Evolutionary conservation across 2,797 vertebrate genomes (phyloP), one percentile per base, ranked within the genome.

Genomic region (Atherinosoma microstoma): DNA sequence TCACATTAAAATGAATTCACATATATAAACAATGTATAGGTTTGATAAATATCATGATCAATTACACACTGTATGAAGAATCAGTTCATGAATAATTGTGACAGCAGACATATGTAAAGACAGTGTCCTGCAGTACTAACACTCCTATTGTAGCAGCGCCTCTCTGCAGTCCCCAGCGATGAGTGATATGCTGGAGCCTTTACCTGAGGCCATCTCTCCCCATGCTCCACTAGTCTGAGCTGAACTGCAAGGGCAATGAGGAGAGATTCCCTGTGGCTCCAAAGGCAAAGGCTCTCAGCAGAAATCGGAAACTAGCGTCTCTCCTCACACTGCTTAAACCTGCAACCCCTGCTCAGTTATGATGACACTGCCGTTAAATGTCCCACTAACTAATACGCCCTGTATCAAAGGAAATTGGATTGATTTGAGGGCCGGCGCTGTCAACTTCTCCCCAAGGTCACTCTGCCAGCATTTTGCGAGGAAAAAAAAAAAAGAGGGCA

Each of bases 231-330:
- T 69, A 68, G 67, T 82, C 77, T 84, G 81, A 89, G 86, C 76
- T 85, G 76, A 89, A 89, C 84, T 80, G 82, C 89, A 90, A 93
- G 91, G 91, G 83, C 89, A 91, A 85, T 34, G 72, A 88, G 88
- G 83, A 91, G 81, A 90, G 90, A 88, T 87, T 68, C 87, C 92
- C 90, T 1, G 72, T 72, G 84, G 88, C 81, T 87, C 71, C 70
- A 91, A 90, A 91, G 84, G 79, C 79, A 78, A 65, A 69, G 68
- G 65, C 84, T 86, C 74, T 65, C 69, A 67, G 76, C 81, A 64
- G 90, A 89, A 91, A 93, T 86, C 79, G 58, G 87, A 92, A 86
- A 90, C 90, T 76, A 84, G 76, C 58, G 64, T 75, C 79, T 83
- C 81, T 76, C 64, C 76, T 54, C 56, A n/a, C 79, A 42, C 58